These are phyloP conservation scores for Sicus ferrugineus DNA, from an alignment of 2,888 invertebrate genomes.

Conservation along the genomic window DNA sequence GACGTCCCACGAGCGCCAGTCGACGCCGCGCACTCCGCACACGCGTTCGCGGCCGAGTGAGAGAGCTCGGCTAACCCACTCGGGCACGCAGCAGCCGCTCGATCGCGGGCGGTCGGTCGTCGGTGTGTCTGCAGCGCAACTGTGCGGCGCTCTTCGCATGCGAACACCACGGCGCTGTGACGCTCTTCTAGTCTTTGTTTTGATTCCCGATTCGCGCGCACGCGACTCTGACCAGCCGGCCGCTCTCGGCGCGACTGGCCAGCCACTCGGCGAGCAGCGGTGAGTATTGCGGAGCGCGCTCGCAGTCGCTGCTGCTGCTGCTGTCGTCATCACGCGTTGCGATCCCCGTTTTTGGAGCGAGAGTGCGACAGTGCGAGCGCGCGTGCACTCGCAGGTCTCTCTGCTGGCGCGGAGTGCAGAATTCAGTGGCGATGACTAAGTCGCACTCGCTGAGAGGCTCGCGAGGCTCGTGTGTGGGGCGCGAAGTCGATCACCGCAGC, in stretches of 20 bases:
- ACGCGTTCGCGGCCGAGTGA: not conserved
- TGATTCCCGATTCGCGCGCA: constrained; percentile 51
- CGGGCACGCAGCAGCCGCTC: not conserved
- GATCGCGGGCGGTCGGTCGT: not conserved
- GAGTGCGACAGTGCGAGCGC: not conserved
- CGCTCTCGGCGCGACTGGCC: not conserved
- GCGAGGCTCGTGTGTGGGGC: not conserved
- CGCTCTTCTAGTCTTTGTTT: constrained; percentile 48
- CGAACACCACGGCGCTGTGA: not conserved
- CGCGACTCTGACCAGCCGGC: not conserved
- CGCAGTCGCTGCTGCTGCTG: not conserved
- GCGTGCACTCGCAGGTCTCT: not conserved
- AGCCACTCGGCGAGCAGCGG: not conserved
- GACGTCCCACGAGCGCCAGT: not conserved
- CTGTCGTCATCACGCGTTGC: constrained; percentile 1
- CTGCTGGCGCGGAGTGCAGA: not conserved
- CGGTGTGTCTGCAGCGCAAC: too few species aligned
- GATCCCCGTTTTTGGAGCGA: not conserved
- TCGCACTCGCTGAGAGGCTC: not conserved
- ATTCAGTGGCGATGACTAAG: not conserved
- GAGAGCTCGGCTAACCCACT: not conserved
- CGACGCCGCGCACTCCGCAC: too few species aligned
- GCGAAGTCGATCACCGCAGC: not conserved
- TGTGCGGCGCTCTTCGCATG: not conserved
- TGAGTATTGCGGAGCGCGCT: not conserved